Base-by-base conservation (phyloP, 2,113 vertebrate species). In the Salvelinus sp. region DNA sequence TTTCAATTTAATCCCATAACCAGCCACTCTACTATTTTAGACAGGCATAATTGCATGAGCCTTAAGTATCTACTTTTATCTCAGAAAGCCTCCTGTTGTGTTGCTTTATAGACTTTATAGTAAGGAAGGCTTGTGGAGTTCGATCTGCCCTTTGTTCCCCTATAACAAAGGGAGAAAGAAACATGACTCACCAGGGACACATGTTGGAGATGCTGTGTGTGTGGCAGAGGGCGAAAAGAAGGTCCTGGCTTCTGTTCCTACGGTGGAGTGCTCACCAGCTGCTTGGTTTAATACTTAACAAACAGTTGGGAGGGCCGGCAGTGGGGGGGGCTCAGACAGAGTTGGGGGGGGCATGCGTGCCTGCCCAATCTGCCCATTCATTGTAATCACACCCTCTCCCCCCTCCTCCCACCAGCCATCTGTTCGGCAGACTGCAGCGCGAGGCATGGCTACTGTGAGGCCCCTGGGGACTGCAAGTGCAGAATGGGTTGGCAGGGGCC, bases 401-500 rank as follows among this genome's bases (percentile, higher is more conserved):
- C 64, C 13, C 25, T 2, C 28, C 30, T 44, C 60, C 72, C 77
- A 60, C 0, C 86, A 97, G 95, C 91, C 22, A 89, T 93, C 30
- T 97, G 96, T 81, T 93, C 94, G 12, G 89, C 91, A 0, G 94
- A 95, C 88, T 97, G 96, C 93, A 95, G 93, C 13, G 88, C 89
- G 22, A 91, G 80, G 70, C 94, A 96, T 0, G 95, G 96, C 83
- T 96, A 94, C 91, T 97, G 96, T 20, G 95, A 96, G 91, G 87
- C 88, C 84, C 95, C 96, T 0, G 93, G 91, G 18, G 96, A 95
- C 74, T 97, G 95, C 87, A 96, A 83, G 28, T 97, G 96, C 79
- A 94, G 94, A 16, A 92, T 95, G 78, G 96, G 96, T 83, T 97
- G 96, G 96, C 94, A 96, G 75, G 95, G 96, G 75, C 91, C 90